Percentiles rank a stretch among this genome's conserved stretches.
phyloP scores from a whole-genome alignment of 2,888 invertebrate species.

The Emmelina monodactyla region DNA sequence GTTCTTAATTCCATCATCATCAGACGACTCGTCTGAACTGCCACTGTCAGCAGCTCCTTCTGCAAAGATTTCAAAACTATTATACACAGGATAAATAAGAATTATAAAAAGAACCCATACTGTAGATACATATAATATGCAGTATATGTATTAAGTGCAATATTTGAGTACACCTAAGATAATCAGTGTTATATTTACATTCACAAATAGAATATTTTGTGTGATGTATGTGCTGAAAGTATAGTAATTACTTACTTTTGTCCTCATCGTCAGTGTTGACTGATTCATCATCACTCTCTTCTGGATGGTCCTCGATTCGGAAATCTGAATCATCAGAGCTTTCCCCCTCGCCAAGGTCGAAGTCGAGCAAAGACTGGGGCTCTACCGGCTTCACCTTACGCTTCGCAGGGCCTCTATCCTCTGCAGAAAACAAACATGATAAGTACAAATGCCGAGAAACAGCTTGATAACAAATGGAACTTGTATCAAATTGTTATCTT shows the following conservation, averaged over 20 bases:
- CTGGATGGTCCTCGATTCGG: constrained; percentile 85
- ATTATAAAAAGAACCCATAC: too few relatives aligned
- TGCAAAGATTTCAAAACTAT: too few relatives aligned
- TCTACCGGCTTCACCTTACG: constrained; percentile 82
- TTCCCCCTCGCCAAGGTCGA: constrained; percentile 88
- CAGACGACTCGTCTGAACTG: constrained; percentile 46
- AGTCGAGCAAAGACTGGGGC: constrained; percentile 78
- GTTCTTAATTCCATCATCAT: constrained; percentile 37
- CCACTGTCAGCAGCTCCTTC: constrained; percentile 31
- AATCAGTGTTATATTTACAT: not conserved
- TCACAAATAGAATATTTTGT: constrained; percentile 3
- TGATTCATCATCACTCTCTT: constrained; percentile 78
- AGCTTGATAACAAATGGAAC: not conserved
- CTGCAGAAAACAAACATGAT: constrained; percentile 21
- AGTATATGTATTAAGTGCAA: not conserved
- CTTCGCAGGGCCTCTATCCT: constrained; percentile 76
- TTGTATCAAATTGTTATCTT: too few relatives aligned
- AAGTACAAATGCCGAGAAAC: not conserved
- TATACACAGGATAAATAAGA: too few relatives aligned
- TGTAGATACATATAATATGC: too few relatives aligned
- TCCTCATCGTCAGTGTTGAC: constrained; percentile 73
- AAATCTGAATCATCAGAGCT: constrained; percentile 96
- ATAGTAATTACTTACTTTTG: constrained; percentile 48
- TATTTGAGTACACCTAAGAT: too few relatives aligned
- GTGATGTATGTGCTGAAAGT: constrained; percentile 1